Evolutionary conservation across 2,797 vertebrate genomes (phyloP).

Genomic region (Paedocypris micromegethes): DNA sequence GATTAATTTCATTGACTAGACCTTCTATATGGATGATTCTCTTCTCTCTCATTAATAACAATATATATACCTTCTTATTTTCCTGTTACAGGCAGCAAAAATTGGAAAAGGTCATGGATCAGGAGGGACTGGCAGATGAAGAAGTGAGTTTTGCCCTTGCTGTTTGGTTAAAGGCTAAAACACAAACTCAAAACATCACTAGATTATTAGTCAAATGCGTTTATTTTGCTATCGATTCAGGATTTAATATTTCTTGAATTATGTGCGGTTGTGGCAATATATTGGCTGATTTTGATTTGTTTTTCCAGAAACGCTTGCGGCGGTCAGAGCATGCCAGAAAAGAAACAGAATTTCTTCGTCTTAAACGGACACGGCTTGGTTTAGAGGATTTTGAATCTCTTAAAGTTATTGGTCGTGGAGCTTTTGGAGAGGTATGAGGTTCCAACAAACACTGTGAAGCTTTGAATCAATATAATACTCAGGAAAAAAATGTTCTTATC

Average conservation of each 20-base stretch:
- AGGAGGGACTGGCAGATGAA: constrained; percentile 94
- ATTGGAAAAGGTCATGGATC: constrained; percentile 97
- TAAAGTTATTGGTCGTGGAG: constrained; percentile 96
- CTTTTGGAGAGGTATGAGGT: constrained; percentile 89
- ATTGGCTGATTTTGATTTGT: background rate
- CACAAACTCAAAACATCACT: too few species aligned
- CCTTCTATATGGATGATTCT: too few species aligned
- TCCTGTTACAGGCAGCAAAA: constrained; percentile 83
- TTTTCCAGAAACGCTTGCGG: constrained; percentile 45
- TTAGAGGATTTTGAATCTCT: constrained; percentile 97
- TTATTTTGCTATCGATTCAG: too few species aligned
- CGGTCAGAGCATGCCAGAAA: constrained; percentile 93
- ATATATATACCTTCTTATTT: background rate
- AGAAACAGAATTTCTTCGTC: constrained; percentile 93
- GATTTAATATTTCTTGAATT: too few species aligned
- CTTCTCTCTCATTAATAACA: background rate
- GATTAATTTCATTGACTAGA: too few species aligned
- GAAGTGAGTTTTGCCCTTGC: constrained; percentile 68
- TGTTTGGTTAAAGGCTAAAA: too few species aligned
- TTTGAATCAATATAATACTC: background rate
- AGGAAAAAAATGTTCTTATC: background rate
- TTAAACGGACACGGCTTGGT: constrained; percentile 94
- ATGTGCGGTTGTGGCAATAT: background rate
- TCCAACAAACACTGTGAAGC: background rate
- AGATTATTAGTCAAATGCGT: too few species aligned